Evolutionary conservation across 2,113 vertebrate genomes (phyloP), one percentile per base, ranked within the genome.

Genomic region (Neomonachus schauinslandi): DNA sequence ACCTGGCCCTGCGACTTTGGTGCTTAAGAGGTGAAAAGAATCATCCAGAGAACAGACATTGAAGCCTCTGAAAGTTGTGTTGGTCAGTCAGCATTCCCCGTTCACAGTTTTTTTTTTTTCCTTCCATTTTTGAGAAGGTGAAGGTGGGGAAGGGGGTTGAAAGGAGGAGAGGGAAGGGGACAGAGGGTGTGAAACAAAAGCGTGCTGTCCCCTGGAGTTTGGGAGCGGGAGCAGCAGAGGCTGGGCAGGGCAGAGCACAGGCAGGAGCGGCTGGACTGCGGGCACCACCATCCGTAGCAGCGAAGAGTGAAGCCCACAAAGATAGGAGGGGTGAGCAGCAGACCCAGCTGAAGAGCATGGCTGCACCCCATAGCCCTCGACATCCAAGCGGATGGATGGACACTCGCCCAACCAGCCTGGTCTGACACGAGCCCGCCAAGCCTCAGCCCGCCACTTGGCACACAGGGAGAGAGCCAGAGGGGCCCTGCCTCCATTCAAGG

Each of bases 1-100:
- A 99, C 99, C 98, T 97, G 98, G 97, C 98, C 98, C 98, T 98
- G 98, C 98, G 86, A 98, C 99, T 99, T 99, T 99, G 99, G 99
- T 99, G 99, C 97, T 95, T 97, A 98, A 98, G 98, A 99, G 98
- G 98, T 98, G 98, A 98, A 98, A 98, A 98, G 95, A 97, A 98
- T 98, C 4, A 22, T 97, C 92, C 86, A 79, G 96, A 95, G 96
- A 97, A 98, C 81, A 97, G 97, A 90, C 84, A 59, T 5, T 1
- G 31, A 93, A 93, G 92, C 96, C 97, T 97, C 95, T 59, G 89
- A 81, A 92, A 87, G 87, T 49, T 80, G 94, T 65, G 84, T 28
- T 88, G 92, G 74, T 96, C 95, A 93, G 97, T 97, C 96, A 97
- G 94, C 97, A 81, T 83, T 98, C 95, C 97, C 74, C 55, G 5